Evolutionary conservation across 2,113 vertebrate species (phyloP).

Genomic region (Takifugu flavidus): DNA sequence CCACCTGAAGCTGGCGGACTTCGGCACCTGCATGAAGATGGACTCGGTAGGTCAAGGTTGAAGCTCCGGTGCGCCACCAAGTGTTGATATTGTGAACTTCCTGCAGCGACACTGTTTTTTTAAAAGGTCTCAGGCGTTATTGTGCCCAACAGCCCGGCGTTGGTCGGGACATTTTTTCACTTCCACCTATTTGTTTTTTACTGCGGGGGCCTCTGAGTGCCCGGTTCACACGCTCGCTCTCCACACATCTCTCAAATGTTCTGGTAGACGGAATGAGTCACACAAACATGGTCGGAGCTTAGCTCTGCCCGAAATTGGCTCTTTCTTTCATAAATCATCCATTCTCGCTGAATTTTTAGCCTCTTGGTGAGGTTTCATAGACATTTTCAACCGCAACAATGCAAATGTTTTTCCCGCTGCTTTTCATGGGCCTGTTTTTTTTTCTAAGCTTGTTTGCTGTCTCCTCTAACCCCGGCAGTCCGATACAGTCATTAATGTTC

Average conservation of each 20-base stretch:
- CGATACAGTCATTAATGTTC: background rate
- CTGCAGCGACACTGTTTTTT: background rate
- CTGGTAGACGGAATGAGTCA: background rate
- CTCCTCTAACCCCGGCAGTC: background rate
- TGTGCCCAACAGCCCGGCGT: conserved; percentile 19
- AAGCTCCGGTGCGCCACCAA: conserved; percentile 43
- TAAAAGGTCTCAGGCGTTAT: conserved; percentile 29
- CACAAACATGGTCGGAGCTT: background rate
- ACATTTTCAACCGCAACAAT: background rate
- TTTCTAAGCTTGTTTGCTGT: background rate
- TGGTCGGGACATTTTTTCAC: conserved; percentile 35
- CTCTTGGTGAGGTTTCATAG: no score
- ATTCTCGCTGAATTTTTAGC: background rate
- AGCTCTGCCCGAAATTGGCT: background rate
- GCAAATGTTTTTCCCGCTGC: background rate
- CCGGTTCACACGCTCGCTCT: conserved; percentile 12
- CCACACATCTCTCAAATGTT: conserved; percentile 19
- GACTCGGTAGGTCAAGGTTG: conserved; percentile 81
- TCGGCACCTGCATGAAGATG: conserved; percentile 99
- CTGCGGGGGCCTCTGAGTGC: conserved; percentile 40
- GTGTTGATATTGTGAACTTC: conserved; percentile 39
- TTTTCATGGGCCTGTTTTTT: background rate
- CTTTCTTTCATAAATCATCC: background rate
- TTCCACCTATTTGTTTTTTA: conserved; percentile 40
- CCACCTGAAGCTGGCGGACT: conserved; percentile 97